phyloP scores from a whole-genome alignment of 2,113 vertebrate genomes.

The Melierax canorus region DNA sequence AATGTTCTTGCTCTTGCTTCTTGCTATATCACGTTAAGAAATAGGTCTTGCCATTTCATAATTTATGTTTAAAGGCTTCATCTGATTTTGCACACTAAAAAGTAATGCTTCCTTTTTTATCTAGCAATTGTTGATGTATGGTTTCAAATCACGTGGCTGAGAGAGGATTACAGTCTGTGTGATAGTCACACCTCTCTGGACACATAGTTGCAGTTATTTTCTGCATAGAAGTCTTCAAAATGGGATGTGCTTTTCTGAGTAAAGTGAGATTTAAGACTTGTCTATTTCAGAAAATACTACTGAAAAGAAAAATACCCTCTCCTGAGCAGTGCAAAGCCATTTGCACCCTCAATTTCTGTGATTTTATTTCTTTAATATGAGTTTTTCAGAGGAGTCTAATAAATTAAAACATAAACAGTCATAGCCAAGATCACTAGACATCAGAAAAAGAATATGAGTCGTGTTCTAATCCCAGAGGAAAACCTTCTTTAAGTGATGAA shows the following conservation, averaged over 20 bases:
- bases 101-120: not conserved
- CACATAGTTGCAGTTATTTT: not conserved
- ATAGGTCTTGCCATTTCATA: not conserved
- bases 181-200: not conserved
- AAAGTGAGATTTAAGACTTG: not conserved
- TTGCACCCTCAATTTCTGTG: not conserved
- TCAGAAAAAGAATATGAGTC: constrained; percentile 11
- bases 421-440: not conserved
- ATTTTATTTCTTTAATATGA: constrained; percentile 7
- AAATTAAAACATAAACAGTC: constrained; percentile 47
- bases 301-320: not conserved
- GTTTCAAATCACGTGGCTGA: not conserved
- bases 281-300: not conserved
- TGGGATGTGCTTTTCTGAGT: not conserved
- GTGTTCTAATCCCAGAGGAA: constrained; percentile 55
- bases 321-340: not conserved
- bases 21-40: not conserved
- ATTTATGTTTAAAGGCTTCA: not conserved
- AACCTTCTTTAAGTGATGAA: constrained; percentile 51
- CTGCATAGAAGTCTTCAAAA: not conserved
- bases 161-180: not conserved
- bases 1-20: not conserved
- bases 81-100: not conserved
- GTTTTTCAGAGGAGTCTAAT: not conserved
- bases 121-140: not conserved